These are phyloP conservation scores for Mormyrops boulengeri DNA, from an alignment of 2,797 vertebrate genomes.

Conservation along the genomic window DNA sequence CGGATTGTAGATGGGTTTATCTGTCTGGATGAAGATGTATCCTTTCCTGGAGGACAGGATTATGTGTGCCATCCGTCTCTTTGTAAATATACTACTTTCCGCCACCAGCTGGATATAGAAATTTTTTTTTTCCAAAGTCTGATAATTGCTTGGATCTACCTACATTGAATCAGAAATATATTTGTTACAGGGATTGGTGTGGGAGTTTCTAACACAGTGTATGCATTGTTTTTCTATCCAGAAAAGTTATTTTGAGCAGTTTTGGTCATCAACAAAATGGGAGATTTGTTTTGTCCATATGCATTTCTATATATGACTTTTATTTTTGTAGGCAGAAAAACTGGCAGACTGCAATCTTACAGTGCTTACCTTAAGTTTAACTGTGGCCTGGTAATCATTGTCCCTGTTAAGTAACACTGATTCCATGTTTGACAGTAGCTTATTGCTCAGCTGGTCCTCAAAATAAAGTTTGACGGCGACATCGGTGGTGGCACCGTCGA, in stretches of 20 bases:
- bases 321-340: neutral
- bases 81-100: slow-evolving; percentile 31
- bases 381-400: slow-evolving; percentile 50
- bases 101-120: slow-evolving; percentile 39
- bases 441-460: neutral
- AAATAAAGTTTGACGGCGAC: slow-evolving; percentile 41
- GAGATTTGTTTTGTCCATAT: neutral
- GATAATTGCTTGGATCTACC: slow-evolving; percentile 30
- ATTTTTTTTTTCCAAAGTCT: neutral
- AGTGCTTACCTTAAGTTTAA: slow-evolving; percentile 48
- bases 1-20: slow-evolving; percentile 61
- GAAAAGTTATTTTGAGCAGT: neutral
- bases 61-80: slow-evolving; percentile 17
- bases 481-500: slow-evolving; percentile 41
- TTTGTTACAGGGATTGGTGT: neutral
- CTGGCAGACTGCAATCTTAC: neutral
- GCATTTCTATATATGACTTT: neutral
- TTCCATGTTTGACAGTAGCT: slow-evolving; percentile 28
- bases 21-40: slow-evolving; percentile 62
- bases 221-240: neutral
- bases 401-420: slow-evolving; percentile 38
- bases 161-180: slow-evolving; percentile 23
- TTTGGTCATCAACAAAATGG: neutral
- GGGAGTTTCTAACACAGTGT: neutral
- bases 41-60: slow-evolving; percentile 55